phyloP scores from a whole-genome alignment of 2,113 vertebrate species.

The Lophotis ruficrista region DNA sequence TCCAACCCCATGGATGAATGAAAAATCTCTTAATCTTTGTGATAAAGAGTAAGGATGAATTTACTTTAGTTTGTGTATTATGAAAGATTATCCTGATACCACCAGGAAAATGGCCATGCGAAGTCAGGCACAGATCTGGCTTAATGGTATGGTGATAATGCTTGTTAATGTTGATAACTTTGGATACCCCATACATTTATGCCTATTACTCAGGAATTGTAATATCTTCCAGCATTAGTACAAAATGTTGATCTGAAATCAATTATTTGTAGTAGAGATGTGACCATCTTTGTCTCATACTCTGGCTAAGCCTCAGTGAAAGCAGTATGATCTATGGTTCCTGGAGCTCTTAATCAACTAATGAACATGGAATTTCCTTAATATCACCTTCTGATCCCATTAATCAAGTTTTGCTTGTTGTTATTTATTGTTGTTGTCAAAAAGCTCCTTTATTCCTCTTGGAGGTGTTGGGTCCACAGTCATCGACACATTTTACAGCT shows the following conservation, averaged over 20 bases:
- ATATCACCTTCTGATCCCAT: background rate
- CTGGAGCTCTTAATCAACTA: background rate
- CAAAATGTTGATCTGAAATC: no score
- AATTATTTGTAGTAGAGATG: background rate
- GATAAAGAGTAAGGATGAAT: background rate
- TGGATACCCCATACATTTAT: background rate
- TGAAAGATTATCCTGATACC: background rate
- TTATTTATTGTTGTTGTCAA: background rate
- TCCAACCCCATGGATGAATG: fast-evolving
- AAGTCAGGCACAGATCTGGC: background rate
- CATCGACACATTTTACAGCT: fast-evolving
- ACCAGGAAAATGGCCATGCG: background rate
- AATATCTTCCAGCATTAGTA: background rate
- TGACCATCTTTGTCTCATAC: background rate
- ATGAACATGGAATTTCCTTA: background rate
- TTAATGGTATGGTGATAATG: background rate
- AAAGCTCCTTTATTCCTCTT: background rate
- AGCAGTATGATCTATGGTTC: background rate
- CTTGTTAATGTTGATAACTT: background rate
- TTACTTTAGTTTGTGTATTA: background rate
- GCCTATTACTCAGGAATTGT: background rate
- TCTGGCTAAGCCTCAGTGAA: background rate
- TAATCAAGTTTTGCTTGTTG: background rate
- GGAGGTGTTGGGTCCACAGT: background rate
- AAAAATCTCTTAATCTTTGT: background rate